These are phyloP conservation scores for Nothoprocta perdicaria DNA, from an alignment of 2,113 vertebrate species.

Conservation along the genomic window DNA sequence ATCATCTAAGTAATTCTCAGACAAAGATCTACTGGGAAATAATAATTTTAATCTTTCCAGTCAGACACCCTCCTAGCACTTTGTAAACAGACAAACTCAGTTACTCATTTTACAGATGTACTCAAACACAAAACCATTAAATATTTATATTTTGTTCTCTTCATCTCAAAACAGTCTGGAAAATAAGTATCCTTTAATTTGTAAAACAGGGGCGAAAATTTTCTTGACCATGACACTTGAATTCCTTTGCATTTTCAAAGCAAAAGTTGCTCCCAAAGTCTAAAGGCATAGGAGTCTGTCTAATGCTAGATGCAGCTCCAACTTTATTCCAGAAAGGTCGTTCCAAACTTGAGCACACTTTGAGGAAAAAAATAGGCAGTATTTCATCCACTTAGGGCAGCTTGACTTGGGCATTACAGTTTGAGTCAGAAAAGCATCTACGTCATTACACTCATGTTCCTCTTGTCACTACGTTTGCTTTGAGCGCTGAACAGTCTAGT, in stretches of 20 bases:
- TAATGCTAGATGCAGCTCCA: constrained; percentile 44
- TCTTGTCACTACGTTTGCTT: neutral
- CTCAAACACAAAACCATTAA: neutral
- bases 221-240: neutral
- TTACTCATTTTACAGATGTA: constrained; percentile 1
- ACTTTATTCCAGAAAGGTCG: neutral
- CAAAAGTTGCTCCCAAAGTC: constrained; percentile 17
- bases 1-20: neutral
- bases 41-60: neutral
- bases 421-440: neutral
- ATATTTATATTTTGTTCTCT: constrained; percentile 29
- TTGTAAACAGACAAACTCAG: neutral
- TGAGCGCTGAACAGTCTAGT: neutral
- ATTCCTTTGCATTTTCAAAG: neutral
- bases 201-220: constrained; percentile 36
- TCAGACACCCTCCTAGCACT: neutral
- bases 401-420: neutral
- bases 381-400: neutral
- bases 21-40: neutral
- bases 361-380: neutral
- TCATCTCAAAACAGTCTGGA: neutral
- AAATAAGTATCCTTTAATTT: constrained; percentile 23
- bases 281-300: neutral
- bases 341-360: neutral
- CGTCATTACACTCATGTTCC: neutral